Evolutionary conservation across 2,113 vertebrate genomes (phyloP).

Genomic region (Corythaixoides concolor): DNA sequence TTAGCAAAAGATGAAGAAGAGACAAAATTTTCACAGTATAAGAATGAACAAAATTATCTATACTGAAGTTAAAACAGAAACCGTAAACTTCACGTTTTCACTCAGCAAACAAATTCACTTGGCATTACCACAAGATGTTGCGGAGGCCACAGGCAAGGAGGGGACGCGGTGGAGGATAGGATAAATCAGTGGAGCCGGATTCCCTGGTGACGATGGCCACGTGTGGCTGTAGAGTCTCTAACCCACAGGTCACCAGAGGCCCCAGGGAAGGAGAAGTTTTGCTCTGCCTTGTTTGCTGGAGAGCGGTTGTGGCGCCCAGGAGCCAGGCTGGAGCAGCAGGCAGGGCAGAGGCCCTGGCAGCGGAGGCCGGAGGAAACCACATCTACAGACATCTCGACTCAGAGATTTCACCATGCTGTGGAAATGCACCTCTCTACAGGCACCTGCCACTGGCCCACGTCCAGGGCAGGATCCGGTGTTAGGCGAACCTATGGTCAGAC

Average conservation of each 20-base stretch:
- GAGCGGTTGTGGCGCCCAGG: not conserved
- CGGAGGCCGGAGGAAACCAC: not conserved
- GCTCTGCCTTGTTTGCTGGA: not conserved
- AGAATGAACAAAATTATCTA: not conserved
- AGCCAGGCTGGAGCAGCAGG: not conserved
- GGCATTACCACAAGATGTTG: not conserved
- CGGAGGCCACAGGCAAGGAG: not conserved
- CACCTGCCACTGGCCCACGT: not conserved
- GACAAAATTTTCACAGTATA: not conserved
- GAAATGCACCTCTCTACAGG: not conserved
- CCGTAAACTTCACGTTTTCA: not conserved
- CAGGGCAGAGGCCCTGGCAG: not conserved
- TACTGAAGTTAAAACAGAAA: not conserved
- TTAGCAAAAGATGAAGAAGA: not conserved
- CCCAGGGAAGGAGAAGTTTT: not conserved
- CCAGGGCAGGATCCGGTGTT: not conserved
- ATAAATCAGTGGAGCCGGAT: not conserved
- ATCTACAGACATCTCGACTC: rapidly evolving
- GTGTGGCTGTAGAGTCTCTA: not conserved
- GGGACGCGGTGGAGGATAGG: not conserved
- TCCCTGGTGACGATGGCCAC: not conserved
- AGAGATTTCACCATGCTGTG: not conserved
- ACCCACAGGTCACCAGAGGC: not conserved
- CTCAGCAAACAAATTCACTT: not conserved
- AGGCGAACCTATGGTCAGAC: not conserved